Evolutionary conservation across 2,888 invertebrate genomes (phyloP), one percentile per base, ranked within the genome.

Genomic region (Polia nebulosa): DNA sequence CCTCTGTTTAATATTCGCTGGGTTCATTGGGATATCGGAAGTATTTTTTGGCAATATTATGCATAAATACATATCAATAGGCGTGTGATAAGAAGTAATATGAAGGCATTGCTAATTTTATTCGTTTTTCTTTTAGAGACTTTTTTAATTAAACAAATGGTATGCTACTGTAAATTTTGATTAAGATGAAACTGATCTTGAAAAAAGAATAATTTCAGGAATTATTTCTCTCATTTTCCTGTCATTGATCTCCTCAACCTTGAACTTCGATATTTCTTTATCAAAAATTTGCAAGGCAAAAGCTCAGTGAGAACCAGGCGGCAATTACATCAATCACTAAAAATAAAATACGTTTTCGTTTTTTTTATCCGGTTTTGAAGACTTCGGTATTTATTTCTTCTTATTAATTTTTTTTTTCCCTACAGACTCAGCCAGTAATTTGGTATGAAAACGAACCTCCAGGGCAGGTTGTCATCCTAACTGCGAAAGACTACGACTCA

Each of bases 401-500:
- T 27, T 20, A 34, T 29, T 29, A 7, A 4, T 53, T 27, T 47
- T 8, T 34, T n/a, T 64, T 72, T 39, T 63, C 6, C 25, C 59
- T 60, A 59, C 90, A 96, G 97, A 96, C 96, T 5, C 97, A 98
- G 90, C 97, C 98, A 0, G 97, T 98, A 0, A 97, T 98, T 34
- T 98, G 98, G 98, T 96, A 96, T 83, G 98, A 99, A 94, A 98
- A 98, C 87, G 96, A 97, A 79, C 93, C 95, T 2, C 97, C 97
- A 0, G 98, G 97, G 0, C 96, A 96, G 71, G 97, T 97, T 70
- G 97, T 97, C 15, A 96, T 96, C 56, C 92, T 98, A 51, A 96
- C 96, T 13, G 98, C 98, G 0, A 97, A 97, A 51, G 98, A 98
- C 91, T 97, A 97, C 89, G 98, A 98, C 84, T 97, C 97, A 5